Base-by-base conservation (phyloP, 1,140 invertebrate species). In the Anastrepha ludens region DNA sequence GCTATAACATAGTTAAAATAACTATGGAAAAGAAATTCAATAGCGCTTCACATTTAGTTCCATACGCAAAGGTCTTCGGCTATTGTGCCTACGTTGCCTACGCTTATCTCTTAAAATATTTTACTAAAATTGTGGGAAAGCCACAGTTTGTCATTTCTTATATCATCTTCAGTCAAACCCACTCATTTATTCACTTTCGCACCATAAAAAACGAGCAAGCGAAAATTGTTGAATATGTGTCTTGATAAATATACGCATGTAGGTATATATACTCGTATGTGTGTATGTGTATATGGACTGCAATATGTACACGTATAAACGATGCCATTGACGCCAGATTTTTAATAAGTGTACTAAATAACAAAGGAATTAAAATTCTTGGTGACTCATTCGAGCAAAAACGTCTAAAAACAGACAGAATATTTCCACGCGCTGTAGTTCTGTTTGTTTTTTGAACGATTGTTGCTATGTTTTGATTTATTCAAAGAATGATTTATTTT, bases 291-390 rank as follows among this genome's bases (percentile, higher is more conserved):
- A 29, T 78, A 78, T 47, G 50, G 9, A 17, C 58, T 6, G 13
- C n/a, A 39, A 85, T 29, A 85, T 55, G 29, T 39, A 29, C 81
- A 59, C 29, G 8, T n/a, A 60, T 86, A 86, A 7, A 17, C 85
- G 60, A 86, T 86, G 39, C 58, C 50, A 41, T 86, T 44, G 59
- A 44, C 74, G 74, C 74, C 47, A 1, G 47, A 20, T 81, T 81
- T 55, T 81, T 81, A 74, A 81, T 81, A 81, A 17, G 74, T 7
- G 17, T 47, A 74, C 67, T 74, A 50, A 81, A 81, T 55, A 81
- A 29, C 74, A 81, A 81, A 81, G 74, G 20, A 50, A 81, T 81
- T 55, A 81, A 81, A 74, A 81, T 81, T 81, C 74, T 81, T 29
- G 47, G 74, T 81, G 74, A 81, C 47, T 81, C 74, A 81, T 55